phyloP scores from a whole-genome alignment of 2,888 invertebrate genomes.

The Oasisia sp. region DNA sequence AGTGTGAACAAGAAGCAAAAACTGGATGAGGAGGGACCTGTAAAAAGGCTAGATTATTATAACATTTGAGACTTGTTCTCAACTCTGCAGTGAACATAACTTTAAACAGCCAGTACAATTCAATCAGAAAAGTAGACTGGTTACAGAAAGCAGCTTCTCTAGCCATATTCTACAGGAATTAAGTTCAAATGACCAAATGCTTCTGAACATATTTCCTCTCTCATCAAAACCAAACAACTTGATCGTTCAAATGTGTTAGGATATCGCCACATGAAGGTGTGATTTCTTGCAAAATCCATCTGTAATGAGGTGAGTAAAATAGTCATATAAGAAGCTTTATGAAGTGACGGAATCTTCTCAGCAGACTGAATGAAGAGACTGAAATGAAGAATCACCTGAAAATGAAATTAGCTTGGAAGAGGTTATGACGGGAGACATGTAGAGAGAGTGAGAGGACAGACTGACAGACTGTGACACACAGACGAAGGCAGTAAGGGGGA shows the following conservation, averaged over 20 bases:
- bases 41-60: not conserved
- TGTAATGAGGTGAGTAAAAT: not conserved
- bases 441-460: no score
- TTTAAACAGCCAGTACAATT: not conserved
- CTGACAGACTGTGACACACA: no score
- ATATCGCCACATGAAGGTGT: not conserved
- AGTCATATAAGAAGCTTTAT: not conserved
- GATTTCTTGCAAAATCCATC: not conserved
- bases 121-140: not conserved
- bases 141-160: no score
- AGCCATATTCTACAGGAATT: not conserved
- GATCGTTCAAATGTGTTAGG: not conserved
- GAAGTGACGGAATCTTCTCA: not conserved
- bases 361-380: no score
- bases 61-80: not conserved
- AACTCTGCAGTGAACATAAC: not conserved
- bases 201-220: not conserved
- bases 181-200: not conserved
- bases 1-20: no score
- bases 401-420: no score
- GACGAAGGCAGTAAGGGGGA: no score
- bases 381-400: no score
- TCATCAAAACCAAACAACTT: not conserved
- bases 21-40: no score
- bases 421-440: no score